Evolutionary conservation across 2,888 invertebrate genomes (phyloP), one percentile per base, ranked within the genome.

Genomic region (Embidobia sp.): DNA sequence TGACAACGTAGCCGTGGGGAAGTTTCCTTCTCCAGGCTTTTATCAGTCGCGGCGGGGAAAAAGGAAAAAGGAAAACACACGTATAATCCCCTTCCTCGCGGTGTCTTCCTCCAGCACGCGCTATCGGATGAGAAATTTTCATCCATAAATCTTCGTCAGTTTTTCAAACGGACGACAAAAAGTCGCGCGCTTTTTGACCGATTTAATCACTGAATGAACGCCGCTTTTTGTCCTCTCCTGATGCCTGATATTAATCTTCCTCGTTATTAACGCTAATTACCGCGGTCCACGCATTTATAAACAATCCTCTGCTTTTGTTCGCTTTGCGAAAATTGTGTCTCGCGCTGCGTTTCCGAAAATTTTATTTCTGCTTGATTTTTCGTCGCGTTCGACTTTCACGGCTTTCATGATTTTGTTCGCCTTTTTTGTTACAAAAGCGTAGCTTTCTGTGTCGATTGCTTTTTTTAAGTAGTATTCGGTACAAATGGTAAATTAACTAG

Each of bases 141-240:
- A 57, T 44, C 53, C 40, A 77, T 77, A 72, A 72, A 77, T 77
- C 66, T 59, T 72, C 53, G 70, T 77, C 76, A 66, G 70, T 66
- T 70, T 77, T 70, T 64, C 51, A 11, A 51, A 27, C 26, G 18
- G 16, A 19, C 26, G 64, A 46, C 57, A 74, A 59, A 66, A 74
- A 74, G 73, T 64, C 40, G 40, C 42, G 27, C 48, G 19, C 72
- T 73, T 73, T 70, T 66, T 57, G 16, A 64, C 33, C 31, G 42
- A 40, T 73, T 73, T 73, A 70, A 73, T 73, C 73, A 61, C 57
- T 37, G 49, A 40, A 59, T 16, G 42, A 66, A 61, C 37, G 53
- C 7, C 33, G 19, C 31, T 61, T 66, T 73, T 73, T 59, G 40
- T 49, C 18, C 55, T 3, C 4, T 3, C 2, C 16, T 35, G 49